Evolutionary conservation across 2,113 vertebrate species (phyloP).

Genomic region (Clinocottus analis): DNA sequence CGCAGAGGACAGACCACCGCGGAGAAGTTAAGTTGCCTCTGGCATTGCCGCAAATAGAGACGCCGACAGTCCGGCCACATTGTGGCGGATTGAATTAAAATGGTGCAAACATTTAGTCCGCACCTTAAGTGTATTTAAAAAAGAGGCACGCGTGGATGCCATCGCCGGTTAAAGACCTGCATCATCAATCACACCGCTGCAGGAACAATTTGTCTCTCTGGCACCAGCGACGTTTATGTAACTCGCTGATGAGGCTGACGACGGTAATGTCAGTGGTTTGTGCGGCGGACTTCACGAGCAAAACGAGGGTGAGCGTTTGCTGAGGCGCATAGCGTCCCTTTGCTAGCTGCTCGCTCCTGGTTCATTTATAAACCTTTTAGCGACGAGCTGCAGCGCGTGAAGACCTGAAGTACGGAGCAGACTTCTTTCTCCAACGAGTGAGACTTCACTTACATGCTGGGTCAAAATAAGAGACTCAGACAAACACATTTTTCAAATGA

Average conservation of each 20-base stretch:
- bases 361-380: conserved; percentile 27
- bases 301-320: conserved; percentile 17
- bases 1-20: conserved; percentile 43
- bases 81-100: background rate
- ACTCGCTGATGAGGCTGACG: background rate
- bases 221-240: conserved; percentile 21
- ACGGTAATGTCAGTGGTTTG: conserved; percentile 36
- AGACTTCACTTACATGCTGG: conserved; percentile 5
- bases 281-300: background rate
- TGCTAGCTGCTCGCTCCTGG: conserved; percentile 45
- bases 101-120: background rate
- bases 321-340: conserved; percentile 20
- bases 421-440: background rate
- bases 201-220: conserved; percentile 17
- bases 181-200: conserved; percentile 44
- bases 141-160: conserved; percentile 32
- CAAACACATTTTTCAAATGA: conserved; percentile 9
- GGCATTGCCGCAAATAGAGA: background rate
- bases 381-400: conserved; percentile 30
- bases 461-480: conserved; percentile 10
- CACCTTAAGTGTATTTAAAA: conserved; percentile 20
- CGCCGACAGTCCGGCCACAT: conserved; percentile 8
- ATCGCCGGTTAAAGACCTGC: conserved; percentile 40
- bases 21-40: conserved; percentile 54
- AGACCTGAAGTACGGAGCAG: conserved; percentile 20